Base-by-base conservation (phyloP, 1,140 invertebrate genomes). In the Drosophila sp. region DNA sequence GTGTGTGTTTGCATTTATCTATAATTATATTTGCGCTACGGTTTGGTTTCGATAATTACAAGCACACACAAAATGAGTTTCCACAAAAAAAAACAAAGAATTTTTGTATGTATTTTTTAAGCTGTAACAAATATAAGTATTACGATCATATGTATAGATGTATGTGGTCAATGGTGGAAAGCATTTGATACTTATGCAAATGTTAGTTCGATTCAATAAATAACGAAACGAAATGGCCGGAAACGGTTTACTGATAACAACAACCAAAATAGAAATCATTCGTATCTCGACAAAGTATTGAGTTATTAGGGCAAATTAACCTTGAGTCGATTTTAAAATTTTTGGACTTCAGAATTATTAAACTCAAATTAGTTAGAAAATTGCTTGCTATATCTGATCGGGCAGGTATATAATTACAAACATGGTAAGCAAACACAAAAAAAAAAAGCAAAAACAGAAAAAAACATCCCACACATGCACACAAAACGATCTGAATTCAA, bases 1-100 rank as follows among this genome's bases (percentile, higher is more conserved):
- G 72, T 41, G 57, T 75, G 71, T 67, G 47, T 38, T 27, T 38
- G 32, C 57, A 65, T 72, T 60, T 70, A 68, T 78, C 66, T 70
- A 65, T 74, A 75, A 68, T 66, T 78, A 78, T 78, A 61, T 70
- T 71, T 76, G 66, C 58, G 78, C 75, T 70, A 83, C 78, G 69
- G 60, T 63, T 79, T 61, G 35, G 55, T 57, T 60, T 66, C 63
- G 67, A 70, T 70, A 80, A 71, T 78, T 81, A 72, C 83, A 87
- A 87, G 83, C 82, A 81, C 75, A 87, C 70, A 72, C 23, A 68
- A 70, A 67, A 82, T 76, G 82, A 68, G 70, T 79, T 66, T 40
- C 57, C 60, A 62, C 58, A 72, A 77, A 63, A 70, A 63, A 61
- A 63, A 32, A 63, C 50, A 61, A 80, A 47, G 44, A 47, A 47